phyloP scores from a whole-genome alignment of 2,797 vertebrate genomes.

The Lagodon rhomboides region DNA sequence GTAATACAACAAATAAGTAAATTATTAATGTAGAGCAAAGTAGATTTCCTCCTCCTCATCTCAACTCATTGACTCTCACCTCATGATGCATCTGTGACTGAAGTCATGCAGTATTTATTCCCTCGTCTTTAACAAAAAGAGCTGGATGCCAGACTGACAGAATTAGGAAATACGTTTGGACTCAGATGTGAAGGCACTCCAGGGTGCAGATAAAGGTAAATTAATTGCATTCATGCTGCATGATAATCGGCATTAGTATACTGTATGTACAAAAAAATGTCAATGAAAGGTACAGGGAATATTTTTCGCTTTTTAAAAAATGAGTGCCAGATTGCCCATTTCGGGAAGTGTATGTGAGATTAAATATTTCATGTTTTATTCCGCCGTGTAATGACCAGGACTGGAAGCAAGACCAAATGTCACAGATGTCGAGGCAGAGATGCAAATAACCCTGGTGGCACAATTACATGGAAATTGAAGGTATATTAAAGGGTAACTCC shows the following conservation, averaged over 20 bases:
- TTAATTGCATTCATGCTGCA: neutral
- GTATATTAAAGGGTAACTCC: neutral
- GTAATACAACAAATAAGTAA: slow-evolving; percentile 38
- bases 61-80: slow-evolving; percentile 21
- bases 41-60: slow-evolving; percentile 22
- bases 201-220: slow-evolving; percentile 34
- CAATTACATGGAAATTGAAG: slow-evolving; percentile 20
- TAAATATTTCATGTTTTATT: slow-evolving; percentile 18
- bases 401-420: slow-evolving; percentile 21
- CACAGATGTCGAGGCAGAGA: slow-evolving; percentile 18
- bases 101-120: slow-evolving; percentile 47
- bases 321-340: neutral
- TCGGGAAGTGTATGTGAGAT: neutral
- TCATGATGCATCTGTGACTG: slow-evolving; percentile 32
- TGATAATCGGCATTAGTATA: neutral
- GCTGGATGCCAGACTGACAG: slow-evolving; percentile 12
- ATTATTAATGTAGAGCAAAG: slow-evolving; percentile 40
- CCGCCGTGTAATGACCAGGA: slow-evolving; percentile 12
- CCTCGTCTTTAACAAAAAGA: slow-evolving; percentile 24
- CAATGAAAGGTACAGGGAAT: neutral
- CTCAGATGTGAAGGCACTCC: slow-evolving; percentile 16
- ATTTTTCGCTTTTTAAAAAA: neutral
- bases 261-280: neutral
- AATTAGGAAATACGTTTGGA: slow-evolving; percentile 2
- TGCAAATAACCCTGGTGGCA: neutral